Conservation (phyloP, 1,140 invertebrate species). For the Harlomillsia oculata region DNA sequence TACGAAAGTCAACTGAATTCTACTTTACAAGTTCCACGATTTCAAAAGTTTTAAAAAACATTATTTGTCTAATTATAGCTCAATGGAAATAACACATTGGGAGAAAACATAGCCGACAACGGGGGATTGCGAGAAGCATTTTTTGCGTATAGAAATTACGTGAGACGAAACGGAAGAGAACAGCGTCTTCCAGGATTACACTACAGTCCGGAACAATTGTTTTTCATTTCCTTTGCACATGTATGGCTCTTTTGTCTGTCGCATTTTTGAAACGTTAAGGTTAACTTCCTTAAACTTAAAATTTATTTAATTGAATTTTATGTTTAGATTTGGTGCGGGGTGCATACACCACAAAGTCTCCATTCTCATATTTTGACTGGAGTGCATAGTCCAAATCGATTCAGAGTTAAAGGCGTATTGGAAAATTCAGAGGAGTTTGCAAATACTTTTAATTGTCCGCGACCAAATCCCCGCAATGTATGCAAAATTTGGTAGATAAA, state of each 20-base stretch:
- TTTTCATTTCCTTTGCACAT: conserved; percentile 81
- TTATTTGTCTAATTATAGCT: conserved; percentile 6
- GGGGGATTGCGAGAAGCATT: conserved; percentile 38
- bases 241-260: conserved; percentile 40
- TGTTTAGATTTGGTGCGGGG: conserved; percentile 17
- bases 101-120: conserved; percentile 59
- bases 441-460: conserved; percentile 63
- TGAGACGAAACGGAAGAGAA: background rate
- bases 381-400: conserved; percentile 61
- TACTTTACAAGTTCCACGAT: too few relatives aligned
- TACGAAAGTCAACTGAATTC: too few relatives aligned
- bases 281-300: too few relatives aligned
- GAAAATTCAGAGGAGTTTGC: conserved; percentile 80
- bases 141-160: conserved; percentile 13
- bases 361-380: conserved; percentile 19
- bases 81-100: conserved; percentile 19
- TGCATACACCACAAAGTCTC: conserved; percentile 11
- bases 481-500: conserved; percentile 14
- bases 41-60: too few relatives aligned
- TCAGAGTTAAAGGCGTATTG: conserved; percentile 68
- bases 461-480: background rate
- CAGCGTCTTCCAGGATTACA: conserved; percentile 58
- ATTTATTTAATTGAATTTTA: background rate
- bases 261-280: background rate
- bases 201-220: conserved; percentile 66